phyloP scores from a whole-genome alignment of 2,888 invertebrate genomes.

The Thera obeliscata region DNA sequence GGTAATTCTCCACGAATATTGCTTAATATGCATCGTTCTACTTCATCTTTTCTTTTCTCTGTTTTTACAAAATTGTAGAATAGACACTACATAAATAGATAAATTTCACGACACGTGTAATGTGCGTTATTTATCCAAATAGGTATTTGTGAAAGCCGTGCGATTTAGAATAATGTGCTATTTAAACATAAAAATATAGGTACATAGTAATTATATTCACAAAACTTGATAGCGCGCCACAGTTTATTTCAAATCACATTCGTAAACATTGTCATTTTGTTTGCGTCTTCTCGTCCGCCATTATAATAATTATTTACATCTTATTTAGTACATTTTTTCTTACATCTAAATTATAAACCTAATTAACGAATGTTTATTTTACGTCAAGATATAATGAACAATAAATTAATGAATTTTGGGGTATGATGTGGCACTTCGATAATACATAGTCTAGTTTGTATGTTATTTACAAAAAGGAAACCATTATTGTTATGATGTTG shows the following conservation, averaged over 20 bases:
- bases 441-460: slow-evolving; percentile 50
- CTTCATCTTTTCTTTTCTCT: neutral
- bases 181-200: slow-evolving; percentile 17
- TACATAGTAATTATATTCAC: slow-evolving; percentile 4
- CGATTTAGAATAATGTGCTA: slow-evolving; percentile 17
- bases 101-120: slow-evolving; percentile 6
- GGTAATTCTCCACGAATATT: slow-evolving; percentile 43
- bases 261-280: slow-evolving; percentile 49
- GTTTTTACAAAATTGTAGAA: neutral
- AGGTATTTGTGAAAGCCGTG: slow-evolving; percentile 30
- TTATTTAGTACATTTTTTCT: slow-evolving; percentile 63
- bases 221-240: slow-evolving; percentile 27
- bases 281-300: slow-evolving; percentile 47
- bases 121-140: slow-evolving; percentile 26
- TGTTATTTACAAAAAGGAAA: slow-evolving; percentile 64
- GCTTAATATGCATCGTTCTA: slow-evolving; percentile 36
- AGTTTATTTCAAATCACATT: slow-evolving; percentile 37
- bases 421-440: slow-evolving; percentile 71
- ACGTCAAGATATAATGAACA: slow-evolving; percentile 72
- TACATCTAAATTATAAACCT: slow-evolving; percentile 73
- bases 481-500: slow-evolving; percentile 47
- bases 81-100: neutral
- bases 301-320: slow-evolving; percentile 76
- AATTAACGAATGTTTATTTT: slow-evolving; percentile 74
- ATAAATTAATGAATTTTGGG: slow-evolving; percentile 82